phyloP scores from a whole-genome alignment of 2,113 vertebrate genomes.

The Peucedramus taeniatus region DNA sequence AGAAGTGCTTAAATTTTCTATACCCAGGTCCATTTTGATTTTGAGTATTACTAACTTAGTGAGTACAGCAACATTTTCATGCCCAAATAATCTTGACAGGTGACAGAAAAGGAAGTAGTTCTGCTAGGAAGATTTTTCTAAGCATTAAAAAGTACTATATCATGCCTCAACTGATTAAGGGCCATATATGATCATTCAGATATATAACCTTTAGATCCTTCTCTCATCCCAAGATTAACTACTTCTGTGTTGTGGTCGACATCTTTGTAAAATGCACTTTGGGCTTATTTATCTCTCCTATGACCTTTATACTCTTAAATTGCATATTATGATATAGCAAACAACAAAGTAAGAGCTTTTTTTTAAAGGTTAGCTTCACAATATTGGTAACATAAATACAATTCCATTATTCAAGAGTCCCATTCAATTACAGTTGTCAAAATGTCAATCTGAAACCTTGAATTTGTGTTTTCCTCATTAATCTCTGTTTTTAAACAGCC shows the following conservation, averaged over 20 bases:
- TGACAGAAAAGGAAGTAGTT: background rate
- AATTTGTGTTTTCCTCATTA: background rate
- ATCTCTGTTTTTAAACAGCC: background rate
- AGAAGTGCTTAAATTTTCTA: background rate
- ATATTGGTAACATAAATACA: background rate
- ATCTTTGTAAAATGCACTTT: background rate
- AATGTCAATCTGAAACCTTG: background rate
- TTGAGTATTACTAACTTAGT: background rate
- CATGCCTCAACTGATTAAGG: background rate
- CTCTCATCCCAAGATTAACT: background rate
- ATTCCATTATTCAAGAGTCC: background rate
- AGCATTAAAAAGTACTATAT: background rate
- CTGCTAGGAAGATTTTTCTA: background rate
- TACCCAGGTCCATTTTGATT: background rate
- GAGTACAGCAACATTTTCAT: background rate
- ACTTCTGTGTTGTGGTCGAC: fast-evolving
- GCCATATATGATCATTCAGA: background rate
- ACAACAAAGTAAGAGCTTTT: background rate
- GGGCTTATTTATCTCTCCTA: background rate
- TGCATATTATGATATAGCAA: background rate
- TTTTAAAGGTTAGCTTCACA: background rate
- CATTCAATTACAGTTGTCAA: background rate
- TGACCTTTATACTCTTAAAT: background rate
- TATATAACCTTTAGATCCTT: background rate
- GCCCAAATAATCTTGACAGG: background rate